Evolutionary conservation across 2,888 invertebrate genomes (phyloP), one percentile per base, ranked within the genome.

Genomic region (Drosophila pullipes): DNA sequence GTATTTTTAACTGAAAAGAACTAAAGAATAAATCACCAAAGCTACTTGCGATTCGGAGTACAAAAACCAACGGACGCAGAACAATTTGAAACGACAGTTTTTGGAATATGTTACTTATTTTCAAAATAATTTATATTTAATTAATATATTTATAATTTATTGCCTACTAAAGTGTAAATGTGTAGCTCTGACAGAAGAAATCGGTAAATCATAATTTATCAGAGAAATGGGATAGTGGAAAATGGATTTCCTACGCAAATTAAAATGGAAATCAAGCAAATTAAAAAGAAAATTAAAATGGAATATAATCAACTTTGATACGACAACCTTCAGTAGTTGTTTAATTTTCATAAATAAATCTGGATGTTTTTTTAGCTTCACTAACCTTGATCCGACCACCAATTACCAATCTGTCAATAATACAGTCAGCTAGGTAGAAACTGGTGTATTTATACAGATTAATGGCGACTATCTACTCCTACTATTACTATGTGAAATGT

Each of bases 11-110:
- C 30, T 30, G 2, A 31, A 9, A 9, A 31, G 31, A 31, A 31
- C 31, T 31, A 9, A 31, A 2, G 2, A 31, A 31, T 2, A 9
- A 0, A 31, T 31, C 31, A 31, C 9, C 31, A 31, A 9, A 31
- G 31, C 2, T 0, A n/a, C n/a, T n/a, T n/a, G n/a, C n/a, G n/a
- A n/a, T 31, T 31, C 2, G 31, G 31, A 31, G 31, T 9, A 2
- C 0, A 2, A 9, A 31, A 31, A 31, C 31, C 7, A 31, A 41
- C 16, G 6, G 16, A 16, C 6, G 2, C 37, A 37, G 16, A 16
- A 2, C n/a, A n/a, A 39, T n/a, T 10, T 44, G 5, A 1, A 44
- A 1, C 11, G 1, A 5, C 4, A 16, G 1, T 22, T 1, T 2
- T 16, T 47, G 1, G 0, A 25, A 47, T 16, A 0, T 9, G 7